Percentiles rank a stretch among this genome's conserved stretches.
These are phyloP conservation scores for Cantharis flavilabris DNA, from an alignment of 2,888 invertebrate species.

Conservation along the genomic window DNA sequence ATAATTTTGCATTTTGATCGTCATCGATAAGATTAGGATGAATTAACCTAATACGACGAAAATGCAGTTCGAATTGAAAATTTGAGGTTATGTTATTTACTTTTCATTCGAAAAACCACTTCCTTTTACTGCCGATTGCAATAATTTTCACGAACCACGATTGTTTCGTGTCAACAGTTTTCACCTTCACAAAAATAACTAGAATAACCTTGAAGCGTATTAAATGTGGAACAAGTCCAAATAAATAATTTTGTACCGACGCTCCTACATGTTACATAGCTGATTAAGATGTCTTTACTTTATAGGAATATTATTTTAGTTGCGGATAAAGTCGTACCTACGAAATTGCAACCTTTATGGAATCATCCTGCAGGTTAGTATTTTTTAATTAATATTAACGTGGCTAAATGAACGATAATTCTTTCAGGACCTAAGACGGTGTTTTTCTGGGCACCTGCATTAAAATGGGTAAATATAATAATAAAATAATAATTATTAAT, in stretches of 20 bases:
- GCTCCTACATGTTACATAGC: not conserved
- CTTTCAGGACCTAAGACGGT: conserved; percentile 94
- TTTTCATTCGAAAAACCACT: not conserved
- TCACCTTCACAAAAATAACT: conserved; percentile 1
- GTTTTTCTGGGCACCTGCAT: conserved; percentile 97
- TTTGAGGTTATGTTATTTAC: not conserved
- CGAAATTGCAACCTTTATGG: conserved; percentile 88
- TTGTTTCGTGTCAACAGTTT: not conserved
- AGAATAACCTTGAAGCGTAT: not conserved
- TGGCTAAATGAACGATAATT: conserved; percentile 17
- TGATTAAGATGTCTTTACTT: conserved; percentile 61
- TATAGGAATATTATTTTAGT: conserved; percentile 64
- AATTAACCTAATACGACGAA: not conserved
- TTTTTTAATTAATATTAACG: not conserved
- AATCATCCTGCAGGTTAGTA: conserved; percentile 88
- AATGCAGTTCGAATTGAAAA: not conserved
- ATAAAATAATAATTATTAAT: conserved; percentile 42
- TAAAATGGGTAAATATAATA: conserved; percentile 90
- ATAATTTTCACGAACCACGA: not conserved
- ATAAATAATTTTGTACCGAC: not conserved
- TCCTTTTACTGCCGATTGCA: not conserved
- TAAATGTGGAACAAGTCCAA: conserved; percentile 1
- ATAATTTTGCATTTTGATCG: no score
- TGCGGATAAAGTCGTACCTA: conserved; percentile 80
- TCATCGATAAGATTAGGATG: no score